A percentile compares a stretch with the other conserved stretches of the same genome.
These are phyloP conservation scores for Lasius platythorax DNA, from an alignment of 2,888 invertebrate genomes.

Conservation along the genomic window DNA sequence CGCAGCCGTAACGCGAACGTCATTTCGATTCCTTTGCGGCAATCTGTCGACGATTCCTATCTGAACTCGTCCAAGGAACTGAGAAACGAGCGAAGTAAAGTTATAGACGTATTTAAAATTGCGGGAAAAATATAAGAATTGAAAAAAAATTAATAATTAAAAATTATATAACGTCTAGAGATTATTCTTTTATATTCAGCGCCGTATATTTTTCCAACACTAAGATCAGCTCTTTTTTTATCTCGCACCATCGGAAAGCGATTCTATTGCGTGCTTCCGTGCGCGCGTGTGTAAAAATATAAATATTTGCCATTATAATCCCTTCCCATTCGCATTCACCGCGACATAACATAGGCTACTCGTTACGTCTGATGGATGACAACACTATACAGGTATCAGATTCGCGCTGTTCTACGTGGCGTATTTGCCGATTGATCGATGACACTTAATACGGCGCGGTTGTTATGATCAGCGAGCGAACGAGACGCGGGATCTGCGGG, in stretches of 20 bases:
- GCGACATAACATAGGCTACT: not conserved
- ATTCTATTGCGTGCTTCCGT: not conserved
- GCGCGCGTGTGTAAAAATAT: not conserved
- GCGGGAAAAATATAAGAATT: not conserved
- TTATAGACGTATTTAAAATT: not conserved
- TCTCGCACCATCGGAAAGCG: not conserved
- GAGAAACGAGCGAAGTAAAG: not conserved
- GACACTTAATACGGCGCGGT: slow-evolving; percentile 37
- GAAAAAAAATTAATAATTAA: not conserved
- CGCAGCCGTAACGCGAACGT: not conserved
- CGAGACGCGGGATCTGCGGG: slow-evolving; percentile 9
- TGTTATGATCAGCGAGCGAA: slow-evolving; percentile 20
- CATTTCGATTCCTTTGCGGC: not conserved
- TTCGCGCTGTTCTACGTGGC: not conserved
- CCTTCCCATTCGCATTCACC: not conserved
- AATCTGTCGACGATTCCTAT: not conserved
- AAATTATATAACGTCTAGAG: not conserved
- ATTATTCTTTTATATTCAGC: not conserved
- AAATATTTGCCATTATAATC: not conserved
- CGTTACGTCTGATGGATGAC: slow-evolving; percentile 41
- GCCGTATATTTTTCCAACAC: not conserved
- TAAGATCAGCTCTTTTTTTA: not conserved
- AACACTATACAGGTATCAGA: not conserved
- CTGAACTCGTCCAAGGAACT: not conserved
- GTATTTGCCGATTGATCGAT: slow-evolving; percentile 49